Percentiles rank a stretch among this genome's conserved stretches.
Evolutionary conservation across 2,888 invertebrate species (phyloP).

Genomic region (Diarsia brunnea): DNA sequence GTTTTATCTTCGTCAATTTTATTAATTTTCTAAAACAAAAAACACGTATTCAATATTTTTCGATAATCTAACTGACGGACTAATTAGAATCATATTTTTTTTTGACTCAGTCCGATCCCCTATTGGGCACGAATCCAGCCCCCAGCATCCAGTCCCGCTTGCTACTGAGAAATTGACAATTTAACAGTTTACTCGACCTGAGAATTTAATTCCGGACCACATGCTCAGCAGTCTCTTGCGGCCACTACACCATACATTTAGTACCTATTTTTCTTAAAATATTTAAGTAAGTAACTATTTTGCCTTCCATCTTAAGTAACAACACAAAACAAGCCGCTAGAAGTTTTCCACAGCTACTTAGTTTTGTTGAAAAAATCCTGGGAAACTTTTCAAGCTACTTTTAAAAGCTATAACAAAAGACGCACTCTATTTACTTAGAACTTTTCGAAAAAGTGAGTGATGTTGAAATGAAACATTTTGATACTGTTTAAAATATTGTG

Average conservation of each 20-base stretch:
- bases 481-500: background rate
- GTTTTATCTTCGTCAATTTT: too few species aligned
- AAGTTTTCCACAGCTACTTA: constrained; percentile 52
- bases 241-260: background rate
- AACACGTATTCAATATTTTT: too few species aligned
- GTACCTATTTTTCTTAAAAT: constrained; percentile 16
- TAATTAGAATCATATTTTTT: too few species aligned
- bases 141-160: too few species aligned
- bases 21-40: too few species aligned
- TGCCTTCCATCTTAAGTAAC: constrained; percentile 33
- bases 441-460: background rate
- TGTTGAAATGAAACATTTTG: background rate
- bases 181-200: background rate
- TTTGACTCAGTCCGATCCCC: too few species aligned
- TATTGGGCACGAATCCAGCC: too few species aligned
- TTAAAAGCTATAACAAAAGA: constrained; percentile 17
- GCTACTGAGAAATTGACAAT: too few species aligned
- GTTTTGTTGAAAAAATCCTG: constrained; percentile 31
- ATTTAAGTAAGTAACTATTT: constrained; percentile 23
- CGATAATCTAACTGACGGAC: too few species aligned
- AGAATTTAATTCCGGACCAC: background rate
- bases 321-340: constrained; percentile 39
- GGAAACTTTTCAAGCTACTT: constrained; percentile 1
- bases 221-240: background rate
- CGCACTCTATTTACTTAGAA: background rate